Conservation (phyloP, 2,888 invertebrate genomes). For the Epinotia bilunana region DNA sequence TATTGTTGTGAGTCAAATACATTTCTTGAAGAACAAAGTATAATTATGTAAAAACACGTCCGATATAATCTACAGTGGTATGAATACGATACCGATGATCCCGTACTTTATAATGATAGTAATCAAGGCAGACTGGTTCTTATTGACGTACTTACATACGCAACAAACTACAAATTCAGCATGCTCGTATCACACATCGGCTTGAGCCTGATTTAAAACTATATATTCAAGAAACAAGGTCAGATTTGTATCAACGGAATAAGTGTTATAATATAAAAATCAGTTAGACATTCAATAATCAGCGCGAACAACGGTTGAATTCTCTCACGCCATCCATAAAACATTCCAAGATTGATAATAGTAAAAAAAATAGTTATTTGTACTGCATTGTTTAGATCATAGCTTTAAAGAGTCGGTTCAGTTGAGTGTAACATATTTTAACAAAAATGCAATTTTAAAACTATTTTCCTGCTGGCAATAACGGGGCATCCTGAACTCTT, state of each 20-base stretch:
- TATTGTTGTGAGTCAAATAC: background rate
- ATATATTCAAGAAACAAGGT: background rate
- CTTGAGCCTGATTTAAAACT: background rate
- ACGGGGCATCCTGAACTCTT: conserved; percentile 5
- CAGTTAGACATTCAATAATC: background rate
- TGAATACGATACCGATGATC: conserved; percentile 5
- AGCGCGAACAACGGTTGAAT: background rate
- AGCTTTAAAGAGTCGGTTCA: background rate
- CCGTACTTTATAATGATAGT: conserved; percentile 19
- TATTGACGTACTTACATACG: background rate
- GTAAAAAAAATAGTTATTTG: background rate
- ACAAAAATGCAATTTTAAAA: background rate
- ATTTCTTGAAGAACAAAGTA: background rate
- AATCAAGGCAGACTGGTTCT: conserved; percentile 18
- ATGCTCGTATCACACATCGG: background rate
- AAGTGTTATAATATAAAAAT: background rate
- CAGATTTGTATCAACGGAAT: background rate
- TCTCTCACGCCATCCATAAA: background rate
- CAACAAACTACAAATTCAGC: background rate
- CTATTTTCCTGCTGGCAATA: background rate
- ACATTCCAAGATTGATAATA: background rate
- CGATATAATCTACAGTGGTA: background rate
- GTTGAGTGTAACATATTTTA: background rate
- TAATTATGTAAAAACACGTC: background rate
- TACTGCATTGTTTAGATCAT: background rate